A percentile compares a stretch with the other conserved stretches of the same genome.
Evolutionary conservation across 2,797 vertebrate genomes (phyloP).

Genomic region (Sitta carolinensis): DNA sequence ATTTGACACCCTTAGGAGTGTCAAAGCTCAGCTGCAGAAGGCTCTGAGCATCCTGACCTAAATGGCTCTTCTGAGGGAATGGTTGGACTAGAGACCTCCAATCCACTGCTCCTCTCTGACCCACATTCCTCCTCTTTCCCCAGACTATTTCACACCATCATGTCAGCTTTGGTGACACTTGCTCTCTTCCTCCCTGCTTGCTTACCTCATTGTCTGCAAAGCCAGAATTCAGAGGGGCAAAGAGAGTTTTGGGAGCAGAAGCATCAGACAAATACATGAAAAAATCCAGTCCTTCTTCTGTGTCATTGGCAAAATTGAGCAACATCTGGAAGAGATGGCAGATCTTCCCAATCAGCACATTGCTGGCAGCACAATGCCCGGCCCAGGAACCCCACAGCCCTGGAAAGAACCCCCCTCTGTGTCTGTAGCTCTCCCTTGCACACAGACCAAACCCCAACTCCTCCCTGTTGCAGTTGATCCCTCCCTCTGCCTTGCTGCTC

Average conservation of each 20-base stretch:
- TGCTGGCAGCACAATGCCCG: neutral
- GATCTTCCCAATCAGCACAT: neutral
- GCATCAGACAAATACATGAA: constrained; percentile 82
- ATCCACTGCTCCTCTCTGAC: neutral
- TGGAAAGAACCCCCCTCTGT: neutral
- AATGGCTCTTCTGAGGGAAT: neutral
- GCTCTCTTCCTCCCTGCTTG: neutral
- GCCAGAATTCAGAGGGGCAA: constrained; percentile 88
- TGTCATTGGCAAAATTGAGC: constrained; percentile 81
- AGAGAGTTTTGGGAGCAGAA: constrained; percentile 84
- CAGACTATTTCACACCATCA: neutral
- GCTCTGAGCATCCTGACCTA: neutral
- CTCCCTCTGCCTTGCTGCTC: neutral
- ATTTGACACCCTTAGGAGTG: neutral
- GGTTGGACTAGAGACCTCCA: neutral
- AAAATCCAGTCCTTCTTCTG: constrained; percentile 80
- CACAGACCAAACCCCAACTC: neutral
- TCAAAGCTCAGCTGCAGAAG: neutral
- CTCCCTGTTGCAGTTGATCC: rapidly evolving
- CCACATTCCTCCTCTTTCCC: neutral
- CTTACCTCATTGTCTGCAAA: constrained; percentile 86
- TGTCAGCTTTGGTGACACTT: neutral
- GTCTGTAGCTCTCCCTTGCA: neutral
- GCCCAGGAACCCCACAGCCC: neutral
- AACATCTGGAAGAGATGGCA: constrained; percentile 77